Conservation (phyloP, 2,888 invertebrate species). For the Melieria crassipennis region DNA sequence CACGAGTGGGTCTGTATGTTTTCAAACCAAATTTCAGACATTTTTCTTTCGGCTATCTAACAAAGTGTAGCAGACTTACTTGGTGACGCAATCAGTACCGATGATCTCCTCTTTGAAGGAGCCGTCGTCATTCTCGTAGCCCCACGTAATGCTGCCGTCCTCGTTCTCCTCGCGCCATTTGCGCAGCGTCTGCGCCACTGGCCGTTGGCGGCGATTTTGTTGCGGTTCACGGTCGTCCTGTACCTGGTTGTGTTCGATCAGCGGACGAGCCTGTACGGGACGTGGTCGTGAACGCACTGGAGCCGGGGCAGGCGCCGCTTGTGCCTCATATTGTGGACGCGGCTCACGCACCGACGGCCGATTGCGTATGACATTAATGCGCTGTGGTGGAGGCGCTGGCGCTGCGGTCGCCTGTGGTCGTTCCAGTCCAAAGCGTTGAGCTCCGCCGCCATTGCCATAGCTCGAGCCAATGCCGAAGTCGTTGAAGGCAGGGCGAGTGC, state of each 20-base stretch:
- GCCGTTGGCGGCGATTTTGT: conserved; percentile 68
- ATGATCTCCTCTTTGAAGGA: conserved; percentile 87
- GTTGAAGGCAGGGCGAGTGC: conserved; percentile 53
- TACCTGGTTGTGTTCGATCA: conserved; percentile 56
- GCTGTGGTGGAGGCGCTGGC: conserved; percentile 67
- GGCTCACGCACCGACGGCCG: conserved; percentile 54
- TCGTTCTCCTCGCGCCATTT: conserved; percentile 81
- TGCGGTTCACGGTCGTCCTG: conserved; percentile 57
- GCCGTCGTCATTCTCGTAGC: conserved; percentile 88
- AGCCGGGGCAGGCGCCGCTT: conserved; percentile 49
- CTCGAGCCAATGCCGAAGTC: conserved; percentile 59
- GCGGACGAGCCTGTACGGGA: conserved; percentile 59
- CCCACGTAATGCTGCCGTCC: conserved; percentile 84
- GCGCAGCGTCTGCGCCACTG: conserved; percentile 76
- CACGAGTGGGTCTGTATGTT: neutral
- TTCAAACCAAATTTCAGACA: neutral
- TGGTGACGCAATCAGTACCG: conserved; percentile 79
- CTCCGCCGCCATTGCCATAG: conserved; percentile 47
- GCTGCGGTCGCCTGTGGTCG: conserved; percentile 56
- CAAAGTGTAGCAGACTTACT: conserved; percentile 50
- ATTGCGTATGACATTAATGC: conserved; percentile 63
- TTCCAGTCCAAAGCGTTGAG: conserved; percentile 58
- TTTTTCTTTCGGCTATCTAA: too few species aligned
- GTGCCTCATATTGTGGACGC: conserved; percentile 61
- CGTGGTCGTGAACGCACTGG: conserved; percentile 59